Conservation (phyloP, 2,888 invertebrate genomes). For the Ophonus ardosiacus region DNA sequence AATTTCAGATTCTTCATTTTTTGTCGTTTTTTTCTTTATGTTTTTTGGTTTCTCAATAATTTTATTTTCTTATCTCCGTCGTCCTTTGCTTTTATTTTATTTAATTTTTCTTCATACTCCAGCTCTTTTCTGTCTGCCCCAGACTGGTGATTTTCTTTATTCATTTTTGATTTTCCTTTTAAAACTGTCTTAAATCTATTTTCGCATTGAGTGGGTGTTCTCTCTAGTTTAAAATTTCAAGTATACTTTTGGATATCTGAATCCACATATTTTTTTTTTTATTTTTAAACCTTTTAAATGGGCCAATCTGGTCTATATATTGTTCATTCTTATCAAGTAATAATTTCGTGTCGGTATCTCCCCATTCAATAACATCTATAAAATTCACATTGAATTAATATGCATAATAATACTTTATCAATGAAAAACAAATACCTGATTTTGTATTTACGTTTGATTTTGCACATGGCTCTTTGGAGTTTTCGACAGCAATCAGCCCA, state of each 20-base stretch:
- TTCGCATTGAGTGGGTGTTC: background rate
- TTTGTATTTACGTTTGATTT: no score
- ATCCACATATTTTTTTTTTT: background rate
- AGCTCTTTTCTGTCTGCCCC: background rate
- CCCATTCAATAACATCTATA: conserved; percentile 56
- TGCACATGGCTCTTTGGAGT: no score
- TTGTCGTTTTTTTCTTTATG: background rate
- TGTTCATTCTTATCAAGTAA: background rate
- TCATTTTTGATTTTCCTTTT: background rate
- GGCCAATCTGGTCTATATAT: background rate
- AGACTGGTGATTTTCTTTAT: background rate
- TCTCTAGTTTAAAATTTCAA: background rate
- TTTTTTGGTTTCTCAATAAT: background rate
- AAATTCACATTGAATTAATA: background rate
- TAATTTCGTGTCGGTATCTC: background rate
- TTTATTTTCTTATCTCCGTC: background rate
- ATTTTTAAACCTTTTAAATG: background rate
- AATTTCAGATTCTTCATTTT: conserved; percentile 2
- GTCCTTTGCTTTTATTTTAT: conserved; percentile 6
- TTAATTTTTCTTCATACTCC: background rate
- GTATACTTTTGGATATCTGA: background rate
- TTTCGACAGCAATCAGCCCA: no score
- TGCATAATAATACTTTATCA: no score
- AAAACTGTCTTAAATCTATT: no score
- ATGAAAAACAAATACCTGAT: no score